Evolutionary conservation across 2,113 vertebrate genomes (phyloP).

Genomic region (Tachuris rubrigastra): DNA sequence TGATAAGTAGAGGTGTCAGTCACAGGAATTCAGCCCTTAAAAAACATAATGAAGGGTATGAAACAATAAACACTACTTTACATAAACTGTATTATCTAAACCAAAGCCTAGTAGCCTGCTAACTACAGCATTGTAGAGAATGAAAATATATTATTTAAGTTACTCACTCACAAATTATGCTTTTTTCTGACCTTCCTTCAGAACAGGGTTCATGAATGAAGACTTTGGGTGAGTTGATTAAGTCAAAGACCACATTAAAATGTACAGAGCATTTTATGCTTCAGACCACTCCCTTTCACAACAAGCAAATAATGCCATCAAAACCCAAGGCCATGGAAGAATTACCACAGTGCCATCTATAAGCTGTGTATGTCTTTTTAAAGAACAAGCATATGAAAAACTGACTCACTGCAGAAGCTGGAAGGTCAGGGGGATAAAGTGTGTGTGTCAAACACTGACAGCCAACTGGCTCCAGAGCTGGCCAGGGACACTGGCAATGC

Average conservation of each 20-base stretch:
- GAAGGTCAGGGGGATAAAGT: too few species aligned
- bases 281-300: not conserved
- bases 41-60: not conserved
- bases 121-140: not conserved
- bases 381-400: not conserved
- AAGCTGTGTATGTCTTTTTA: not conserved
- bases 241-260: not conserved
- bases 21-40: not conserved
- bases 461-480: not conserved
- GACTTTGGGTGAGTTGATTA: not conserved
- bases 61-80: not conserved
- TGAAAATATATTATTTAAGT: not conserved
- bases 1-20: not conserved
- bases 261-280: not conserved
- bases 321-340: not conserved
- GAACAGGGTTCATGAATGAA: rapidly evolving
- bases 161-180: not conserved
- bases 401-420: not conserved
- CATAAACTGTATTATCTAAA: not conserved
- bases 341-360: not conserved
- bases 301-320: not conserved
- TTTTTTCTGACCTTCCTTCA: not conserved
- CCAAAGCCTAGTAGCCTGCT: not conserved
- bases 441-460: not conserved
- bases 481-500: not conserved